Conservation (phyloP, 2,113 vertebrate species). For the Cavia aperea region DNA sequence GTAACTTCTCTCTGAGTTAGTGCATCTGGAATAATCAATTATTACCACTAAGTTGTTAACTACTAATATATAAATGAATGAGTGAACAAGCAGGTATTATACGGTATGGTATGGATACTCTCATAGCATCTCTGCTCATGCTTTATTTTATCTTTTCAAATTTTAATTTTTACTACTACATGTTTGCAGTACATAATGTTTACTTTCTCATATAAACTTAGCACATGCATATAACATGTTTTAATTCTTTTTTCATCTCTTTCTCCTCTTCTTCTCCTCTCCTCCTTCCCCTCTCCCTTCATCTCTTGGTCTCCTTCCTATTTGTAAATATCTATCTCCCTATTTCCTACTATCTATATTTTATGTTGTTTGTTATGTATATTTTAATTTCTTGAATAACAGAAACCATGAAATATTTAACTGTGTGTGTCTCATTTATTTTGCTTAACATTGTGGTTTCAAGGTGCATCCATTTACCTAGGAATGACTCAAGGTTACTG, state of each 20-base stretch:
- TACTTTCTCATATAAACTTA: neutral
- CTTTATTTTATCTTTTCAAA: neutral
- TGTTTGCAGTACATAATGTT: neutral
- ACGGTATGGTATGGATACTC: neutral
- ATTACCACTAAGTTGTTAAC: neutral
- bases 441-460: neutral
- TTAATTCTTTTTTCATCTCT: neutral
- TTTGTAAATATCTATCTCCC: neutral
- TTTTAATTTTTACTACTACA: neutral
- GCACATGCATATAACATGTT: neutral
- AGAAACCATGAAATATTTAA: neutral
- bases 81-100: neutral
- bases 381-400: neutral
- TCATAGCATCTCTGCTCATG: neutral
- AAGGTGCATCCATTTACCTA: neutral
- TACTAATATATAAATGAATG: neutral
- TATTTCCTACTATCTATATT: neutral
- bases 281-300: neutral
- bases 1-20: neutral
- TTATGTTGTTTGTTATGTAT: neutral
- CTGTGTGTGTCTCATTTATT: neutral
- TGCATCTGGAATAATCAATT: neutral
- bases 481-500: neutral
- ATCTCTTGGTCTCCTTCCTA: neutral
- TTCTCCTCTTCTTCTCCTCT: neutral